phyloP scores from a whole-genome alignment of 2,797 vertebrate genomes.

The Hypotaenidia okinawae region DNA sequence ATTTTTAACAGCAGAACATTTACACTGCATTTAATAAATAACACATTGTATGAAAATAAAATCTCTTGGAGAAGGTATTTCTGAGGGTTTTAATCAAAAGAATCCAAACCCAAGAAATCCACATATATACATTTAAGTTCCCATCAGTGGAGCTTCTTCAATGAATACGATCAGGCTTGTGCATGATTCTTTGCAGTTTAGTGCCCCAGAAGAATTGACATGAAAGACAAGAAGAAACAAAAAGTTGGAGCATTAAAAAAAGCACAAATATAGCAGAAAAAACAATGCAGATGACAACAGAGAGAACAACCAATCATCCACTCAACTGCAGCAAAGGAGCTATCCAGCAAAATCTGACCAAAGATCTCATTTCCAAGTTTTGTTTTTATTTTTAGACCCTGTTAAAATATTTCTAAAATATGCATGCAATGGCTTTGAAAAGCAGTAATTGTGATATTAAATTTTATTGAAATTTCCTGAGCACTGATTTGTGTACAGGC shows the following conservation, averaged over 20 bases:
- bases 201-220: neutral
- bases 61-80: neutral
- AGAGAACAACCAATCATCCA: neutral
- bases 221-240: neutral
- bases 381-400: constrained; percentile 61
- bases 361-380: neutral
- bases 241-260: neutral
- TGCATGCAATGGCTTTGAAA: constrained; percentile 69
- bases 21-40: neutral
- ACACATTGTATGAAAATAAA: neutral
- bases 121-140: neutral
- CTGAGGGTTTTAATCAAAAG: neutral
- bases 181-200: neutral
- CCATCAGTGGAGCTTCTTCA: neutral
- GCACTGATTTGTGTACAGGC: constrained; percentile 83
- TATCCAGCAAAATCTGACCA: constrained; percentile 22
- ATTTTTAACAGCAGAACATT: neutral
- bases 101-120: neutral
- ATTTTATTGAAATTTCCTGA: constrained; percentile 79
- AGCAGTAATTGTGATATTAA: constrained; percentile 76
- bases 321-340: constrained; percentile 1
- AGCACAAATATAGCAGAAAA: neutral
- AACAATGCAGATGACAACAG: neutral
- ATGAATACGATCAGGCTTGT: neutral
- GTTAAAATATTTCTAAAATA: constrained; percentile 70